Conservation (phyloP, 2,797 vertebrate species). For the Orientallactaga sibirica region DNA sequence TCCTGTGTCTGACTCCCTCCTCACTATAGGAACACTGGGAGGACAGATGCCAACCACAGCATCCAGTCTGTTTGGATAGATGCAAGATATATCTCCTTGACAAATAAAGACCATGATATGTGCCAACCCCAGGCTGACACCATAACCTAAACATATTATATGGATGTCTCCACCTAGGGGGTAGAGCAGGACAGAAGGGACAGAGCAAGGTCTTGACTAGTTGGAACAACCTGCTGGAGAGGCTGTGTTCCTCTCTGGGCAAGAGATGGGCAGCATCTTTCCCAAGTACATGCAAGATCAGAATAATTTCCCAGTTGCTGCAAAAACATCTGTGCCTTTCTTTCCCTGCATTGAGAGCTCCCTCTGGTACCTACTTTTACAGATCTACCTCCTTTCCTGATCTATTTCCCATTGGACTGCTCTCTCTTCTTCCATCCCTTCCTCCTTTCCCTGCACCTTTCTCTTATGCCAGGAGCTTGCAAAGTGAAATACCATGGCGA, state of each 20-base stretch:
- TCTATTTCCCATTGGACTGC: not conserved
- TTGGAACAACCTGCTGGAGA: not conserved
- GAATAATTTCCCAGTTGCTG: rapidly evolving
- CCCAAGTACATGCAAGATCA: not conserved
- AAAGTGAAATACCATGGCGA: not conserved
- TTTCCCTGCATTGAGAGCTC: not conserved
- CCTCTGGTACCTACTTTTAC: not conserved
- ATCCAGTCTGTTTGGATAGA: not conserved
- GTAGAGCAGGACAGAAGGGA: not conserved
- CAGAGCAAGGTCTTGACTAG: not conserved
- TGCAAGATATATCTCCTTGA: not conserved
- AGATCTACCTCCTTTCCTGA: too few species aligned
- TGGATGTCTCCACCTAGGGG: not conserved
- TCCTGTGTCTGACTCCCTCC: too few species aligned
- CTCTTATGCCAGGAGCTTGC: not conserved
- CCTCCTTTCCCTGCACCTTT: not conserved
- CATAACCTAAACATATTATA: not conserved
- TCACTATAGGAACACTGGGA: too few species aligned
- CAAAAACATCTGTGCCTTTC: not conserved
- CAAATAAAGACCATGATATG: not conserved
- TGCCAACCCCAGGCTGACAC: not conserved
- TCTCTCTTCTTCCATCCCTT: not conserved
- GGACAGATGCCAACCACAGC: too few species aligned
- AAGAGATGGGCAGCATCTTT: not conserved
- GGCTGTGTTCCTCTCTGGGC: not conserved